Evolutionary conservation across 2,113 vertebrate species (phyloP).

Genomic region (Trematocara unimaculatum): DNA sequence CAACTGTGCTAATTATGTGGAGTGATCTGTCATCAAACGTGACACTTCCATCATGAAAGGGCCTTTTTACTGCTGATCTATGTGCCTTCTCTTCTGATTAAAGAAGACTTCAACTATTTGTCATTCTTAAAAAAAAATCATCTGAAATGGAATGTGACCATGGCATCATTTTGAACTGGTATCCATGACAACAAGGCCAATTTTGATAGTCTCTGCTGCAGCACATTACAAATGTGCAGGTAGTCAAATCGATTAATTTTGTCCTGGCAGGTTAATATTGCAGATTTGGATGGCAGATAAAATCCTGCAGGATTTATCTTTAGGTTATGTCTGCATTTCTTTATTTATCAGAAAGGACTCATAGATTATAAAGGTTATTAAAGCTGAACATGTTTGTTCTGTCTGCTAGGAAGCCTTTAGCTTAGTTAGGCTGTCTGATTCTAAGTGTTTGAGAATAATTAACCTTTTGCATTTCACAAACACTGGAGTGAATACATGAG

Average conservation of each 20-base stretch:
- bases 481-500: not conserved
- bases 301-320: not conserved
- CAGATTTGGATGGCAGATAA: not conserved
- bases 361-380: not conserved
- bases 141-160: not conserved
- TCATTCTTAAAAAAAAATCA: not conserved
- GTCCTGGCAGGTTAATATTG: not conserved
- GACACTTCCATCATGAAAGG: not conserved
- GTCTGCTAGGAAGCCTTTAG: not conserved
- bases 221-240: not conserved
- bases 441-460: not conserved
- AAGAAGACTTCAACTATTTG: not conserved
- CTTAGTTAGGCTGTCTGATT: not conserved
- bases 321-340: not conserved
- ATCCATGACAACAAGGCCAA: constrained; percentile 22
- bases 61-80: not conserved
- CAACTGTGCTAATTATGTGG: not conserved
- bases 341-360: not conserved
- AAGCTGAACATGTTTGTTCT: not conserved
- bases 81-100: not conserved
- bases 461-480: not conserved
- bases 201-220: not conserved
- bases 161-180: not conserved
- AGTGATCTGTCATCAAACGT: not conserved
- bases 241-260: not conserved